Percentiles rank a stretch among this genome's conserved stretches.
These are phyloP conservation scores for Nesospiza acunhae DNA, from an alignment of 2,113 vertebrate species.

Conservation along the genomic window DNA sequence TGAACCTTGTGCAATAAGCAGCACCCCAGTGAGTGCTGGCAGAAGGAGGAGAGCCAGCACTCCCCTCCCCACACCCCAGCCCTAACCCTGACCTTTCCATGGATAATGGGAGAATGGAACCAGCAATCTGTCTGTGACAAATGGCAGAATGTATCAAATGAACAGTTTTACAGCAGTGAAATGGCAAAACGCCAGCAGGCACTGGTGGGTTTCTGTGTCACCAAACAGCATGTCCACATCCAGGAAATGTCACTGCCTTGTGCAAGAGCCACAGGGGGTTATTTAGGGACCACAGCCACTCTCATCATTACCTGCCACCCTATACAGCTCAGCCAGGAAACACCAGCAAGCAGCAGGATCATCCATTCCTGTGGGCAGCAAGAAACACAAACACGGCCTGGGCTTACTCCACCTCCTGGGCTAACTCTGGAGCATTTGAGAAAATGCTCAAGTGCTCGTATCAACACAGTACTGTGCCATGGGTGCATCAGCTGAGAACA, in stretches of 20 bases:
- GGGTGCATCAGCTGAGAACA: not conserved
- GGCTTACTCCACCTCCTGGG: not conserved
- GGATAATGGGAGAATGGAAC: too few relatives aligned
- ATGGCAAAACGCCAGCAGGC: not conserved
- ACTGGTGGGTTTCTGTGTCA: not conserved
- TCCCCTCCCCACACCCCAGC: accelerated
- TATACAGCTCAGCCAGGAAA: accelerated
- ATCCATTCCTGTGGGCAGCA: not conserved
- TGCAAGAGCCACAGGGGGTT: not conserved
- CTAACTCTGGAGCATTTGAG: not conserved
- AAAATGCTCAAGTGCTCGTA: not conserved
- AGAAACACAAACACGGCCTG: not conserved
- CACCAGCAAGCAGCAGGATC: not conserved
- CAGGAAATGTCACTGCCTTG: not conserved
- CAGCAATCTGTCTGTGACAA: not conserved
- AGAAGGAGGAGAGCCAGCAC: not conserved
- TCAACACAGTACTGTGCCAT: not conserved
- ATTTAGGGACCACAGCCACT: not conserved
- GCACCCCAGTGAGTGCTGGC: not conserved
- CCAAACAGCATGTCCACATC: not conserved
- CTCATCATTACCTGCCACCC: not conserved
- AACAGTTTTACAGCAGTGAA: not conserved
- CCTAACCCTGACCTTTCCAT: not conserved
- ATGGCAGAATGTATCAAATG: not conserved
- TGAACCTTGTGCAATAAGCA: not conserved